Evolutionary conservation across 1,140 invertebrate species (phyloP).

Genomic region (Drosophila ercepeae): DNA sequence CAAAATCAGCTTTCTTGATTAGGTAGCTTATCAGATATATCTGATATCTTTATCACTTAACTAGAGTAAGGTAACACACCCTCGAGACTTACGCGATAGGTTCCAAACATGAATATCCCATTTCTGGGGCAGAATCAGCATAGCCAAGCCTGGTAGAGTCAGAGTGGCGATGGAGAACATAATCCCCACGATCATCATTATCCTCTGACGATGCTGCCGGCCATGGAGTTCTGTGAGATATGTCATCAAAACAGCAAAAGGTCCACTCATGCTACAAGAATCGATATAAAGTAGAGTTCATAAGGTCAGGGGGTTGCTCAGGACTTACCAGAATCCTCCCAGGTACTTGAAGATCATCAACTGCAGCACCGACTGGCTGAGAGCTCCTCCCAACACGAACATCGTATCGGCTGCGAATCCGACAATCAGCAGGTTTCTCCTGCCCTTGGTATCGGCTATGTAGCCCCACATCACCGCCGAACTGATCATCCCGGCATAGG

Average conservation of each 20-base stretch:
- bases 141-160: constrained; percentile 85
- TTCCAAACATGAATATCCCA: constrained; percentile 57
- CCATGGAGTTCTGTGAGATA: constrained; percentile 89
- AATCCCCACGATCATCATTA: constrained; percentile 87
- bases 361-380: constrained; percentile 89
- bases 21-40: not conserved
- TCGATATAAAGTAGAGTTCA: not conserved
- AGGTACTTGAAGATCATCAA: constrained; percentile 90
- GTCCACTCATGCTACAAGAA: constrained; percentile 87
- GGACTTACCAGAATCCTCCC: constrained; percentile 90
- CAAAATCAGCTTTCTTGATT: constrained; percentile 4
- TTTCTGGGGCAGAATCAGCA: constrained; percentile 84
- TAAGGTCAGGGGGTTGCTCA: not conserved
- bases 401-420: constrained; percentile 89
- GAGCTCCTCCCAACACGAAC: constrained; percentile 87
- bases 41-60: not conserved
- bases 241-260: constrained; percentile 88
- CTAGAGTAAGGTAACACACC: constrained; percentile 9
- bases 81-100: constrained; percentile 61
- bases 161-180: constrained; percentile 86
- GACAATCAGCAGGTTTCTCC: constrained; percentile 88
- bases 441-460: constrained; percentile 90
- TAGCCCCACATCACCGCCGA: constrained; percentile 93
- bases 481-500: constrained; percentile 86
- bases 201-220: constrained; percentile 86